These are phyloP conservation scores for Euglossa dilemma DNA, from an alignment of 1,140 invertebrate species.

Conservation along the genomic window DNA sequence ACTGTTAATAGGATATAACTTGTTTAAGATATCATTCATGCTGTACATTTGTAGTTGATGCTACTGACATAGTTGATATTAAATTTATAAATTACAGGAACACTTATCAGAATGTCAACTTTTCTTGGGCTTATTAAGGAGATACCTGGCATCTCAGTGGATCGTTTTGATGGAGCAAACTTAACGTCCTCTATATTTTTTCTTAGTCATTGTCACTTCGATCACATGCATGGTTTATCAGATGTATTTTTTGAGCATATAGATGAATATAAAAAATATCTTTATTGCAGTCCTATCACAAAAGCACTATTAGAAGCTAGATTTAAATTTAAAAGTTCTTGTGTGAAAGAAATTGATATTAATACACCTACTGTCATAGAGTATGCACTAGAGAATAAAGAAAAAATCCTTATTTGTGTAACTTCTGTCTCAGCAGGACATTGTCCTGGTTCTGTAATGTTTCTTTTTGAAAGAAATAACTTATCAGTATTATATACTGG, in stretches of 20 bases:
- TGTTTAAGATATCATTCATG: neutral
- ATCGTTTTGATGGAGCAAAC: constrained; percentile 84
- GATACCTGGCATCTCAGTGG: constrained; percentile 85
- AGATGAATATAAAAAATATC: constrained; percentile 53
- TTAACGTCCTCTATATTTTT: constrained; percentile 85
- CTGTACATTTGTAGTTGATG: too few relatives aligned
- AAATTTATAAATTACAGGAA: constrained; percentile 73
- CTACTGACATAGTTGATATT: constrained; percentile 50
- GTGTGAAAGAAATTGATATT: constrained; percentile 74
- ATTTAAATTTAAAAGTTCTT: constrained; percentile 44
- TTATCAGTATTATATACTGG: constrained; percentile 86
- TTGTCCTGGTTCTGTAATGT: constrained; percentile 90
- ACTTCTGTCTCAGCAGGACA: constrained; percentile 87
- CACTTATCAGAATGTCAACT: constrained; percentile 82
- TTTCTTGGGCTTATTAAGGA: constrained; percentile 85
- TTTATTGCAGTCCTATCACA: constrained; percentile 77
- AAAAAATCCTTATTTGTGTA: constrained; percentile 81
- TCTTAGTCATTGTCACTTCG: constrained; percentile 86
- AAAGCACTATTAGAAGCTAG: constrained; percentile 72
- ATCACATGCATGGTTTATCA: constrained; percentile 86
- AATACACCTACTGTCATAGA: constrained; percentile 67
- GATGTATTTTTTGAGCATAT: constrained; percentile 68
- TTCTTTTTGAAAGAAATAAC: constrained; percentile 84
- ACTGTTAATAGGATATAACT: neutral
- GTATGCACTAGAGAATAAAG: constrained; percentile 58